These are phyloP conservation scores for Peromyscus nudipes DNA, from an alignment of 2,797 vertebrate genomes.

Conservation along the genomic window DNA sequence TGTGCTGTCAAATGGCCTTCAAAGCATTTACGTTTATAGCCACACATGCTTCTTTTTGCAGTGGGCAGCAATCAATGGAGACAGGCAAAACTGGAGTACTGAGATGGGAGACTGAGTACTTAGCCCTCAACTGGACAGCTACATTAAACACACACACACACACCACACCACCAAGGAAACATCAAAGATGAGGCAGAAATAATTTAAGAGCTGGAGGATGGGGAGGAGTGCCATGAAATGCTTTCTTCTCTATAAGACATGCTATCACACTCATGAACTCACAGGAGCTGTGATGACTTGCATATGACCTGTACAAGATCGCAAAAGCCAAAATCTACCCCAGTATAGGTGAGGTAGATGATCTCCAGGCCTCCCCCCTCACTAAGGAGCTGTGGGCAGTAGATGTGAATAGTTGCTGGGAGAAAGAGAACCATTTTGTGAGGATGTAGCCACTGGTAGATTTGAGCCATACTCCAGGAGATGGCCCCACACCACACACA, in stretches of 20 bases:
- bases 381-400: neutral
- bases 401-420: neutral
- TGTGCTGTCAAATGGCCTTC: neutral
- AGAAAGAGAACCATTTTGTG: neutral
- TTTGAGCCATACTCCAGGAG: neutral
- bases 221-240: neutral
- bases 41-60: neutral
- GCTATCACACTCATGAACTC: neutral
- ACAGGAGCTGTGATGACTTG: too few species aligned
- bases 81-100: neutral
- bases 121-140: neutral
- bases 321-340: neutral
- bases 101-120: neutral
- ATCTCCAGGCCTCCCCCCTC: neutral
- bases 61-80: neutral
- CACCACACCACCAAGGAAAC: neutral
- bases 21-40: neutral
- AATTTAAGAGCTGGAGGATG: neutral
- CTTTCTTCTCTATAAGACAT: neutral
- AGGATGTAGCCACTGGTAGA: neutral
- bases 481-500: neutral
- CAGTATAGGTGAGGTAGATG: neutral
- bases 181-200: too few species aligned
- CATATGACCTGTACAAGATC: neutral
- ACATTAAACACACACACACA: neutral